A percentile compares a stretch with the other conserved stretches of the same genome.
Conservation (phyloP, 2,888 invertebrate genomes). For the Coleophora deauratella region DNA sequence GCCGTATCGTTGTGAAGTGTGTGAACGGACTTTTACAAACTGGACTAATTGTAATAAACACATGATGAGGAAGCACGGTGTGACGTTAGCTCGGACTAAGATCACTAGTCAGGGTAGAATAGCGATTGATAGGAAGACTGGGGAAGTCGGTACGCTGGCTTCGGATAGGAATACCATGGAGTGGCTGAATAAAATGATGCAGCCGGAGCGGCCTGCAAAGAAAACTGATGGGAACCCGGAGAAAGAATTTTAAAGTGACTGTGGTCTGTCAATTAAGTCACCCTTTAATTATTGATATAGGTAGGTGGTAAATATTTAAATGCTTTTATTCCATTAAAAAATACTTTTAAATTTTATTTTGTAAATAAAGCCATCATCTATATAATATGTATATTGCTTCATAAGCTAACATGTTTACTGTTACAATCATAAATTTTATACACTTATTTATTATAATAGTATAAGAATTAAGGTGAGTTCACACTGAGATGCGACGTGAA, state of each 20-base stretch:
- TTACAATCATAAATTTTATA: no score
- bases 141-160: slow-evolving; percentile 11
- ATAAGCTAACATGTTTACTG: no score
- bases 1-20: slow-evolving; percentile 78
- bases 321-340: not conserved
- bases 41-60: slow-evolving; percentile 84
- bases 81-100: slow-evolving; percentile 25
- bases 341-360: not conserved
- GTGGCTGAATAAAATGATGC: slow-evolving; percentile 18
- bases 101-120: slow-evolving; percentile 38
- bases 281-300: not conserved
- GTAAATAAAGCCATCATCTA: not conserved
- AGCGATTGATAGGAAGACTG: slow-evolving; percentile 18
- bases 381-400: no score
- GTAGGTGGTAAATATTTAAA: no score
- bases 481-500: no score
- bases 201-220: slow-evolving; percentile 14
- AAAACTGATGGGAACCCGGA: slow-evolving; percentile 3
- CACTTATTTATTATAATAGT: no score
- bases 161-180: slow-evolving; percentile 14
- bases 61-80: slow-evolving; percentile 78
- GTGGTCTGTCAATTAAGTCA: not conserved
- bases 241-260: not conserved
- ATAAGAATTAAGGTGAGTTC: no score
- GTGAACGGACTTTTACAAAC: slow-evolving; percentile 77